Evolutionary conservation across 1,140 invertebrate species (phyloP), one percentile per base, ranked within the genome.

Genomic region (Ladona fulva): DNA sequence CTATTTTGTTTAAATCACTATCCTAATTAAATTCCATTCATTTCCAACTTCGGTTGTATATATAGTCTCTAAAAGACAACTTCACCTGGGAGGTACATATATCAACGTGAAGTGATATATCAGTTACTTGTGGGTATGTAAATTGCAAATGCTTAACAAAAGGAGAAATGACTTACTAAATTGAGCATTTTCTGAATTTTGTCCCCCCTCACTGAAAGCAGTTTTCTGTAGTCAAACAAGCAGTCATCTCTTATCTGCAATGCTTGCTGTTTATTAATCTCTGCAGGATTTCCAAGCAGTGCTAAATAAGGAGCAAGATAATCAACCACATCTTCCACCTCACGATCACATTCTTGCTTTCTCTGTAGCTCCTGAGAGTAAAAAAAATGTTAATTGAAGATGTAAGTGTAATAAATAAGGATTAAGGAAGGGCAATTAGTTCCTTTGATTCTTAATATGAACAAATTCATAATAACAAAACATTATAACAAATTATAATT

Each of bases 291-390:
- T n/a, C 87, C 86, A 25, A 87, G 82, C 44, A 85, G 83, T 0
- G 87, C 86, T 8, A 91, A 80, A 81, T 90, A 90, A 0, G 89
- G 89, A n/a, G 85, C 84, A 19, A 91, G 80, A 78, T 87, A 88
- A 80, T 91, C 87, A 0, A 86, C 79, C 0, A 86, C 84, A 77
- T 83, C 83, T 25, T 82, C 83, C 3, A 83, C 78, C 24, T 86
- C 81, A 77, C 83, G 81, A 0, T 82, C 76, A 77, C 81, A 84
- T 19, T 84, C 80, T n/a, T 82, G 83, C 52, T 82, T 79, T 25
- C 85, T 80, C 59, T 83, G 81, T 74, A 85, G 82, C 77, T 84
- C 84, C 86, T 88, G 81, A 75, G 79, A 74, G 77, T 11, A 0
- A 66, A 37, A 75, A 29, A 29, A 8, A 74, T 25, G 78, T 8